Percentiles rank a stretch among this genome's conserved stretches.
phyloP scores from a whole-genome alignment of 1,140 invertebrate genomes.

The Drosophila obscura region DNA sequence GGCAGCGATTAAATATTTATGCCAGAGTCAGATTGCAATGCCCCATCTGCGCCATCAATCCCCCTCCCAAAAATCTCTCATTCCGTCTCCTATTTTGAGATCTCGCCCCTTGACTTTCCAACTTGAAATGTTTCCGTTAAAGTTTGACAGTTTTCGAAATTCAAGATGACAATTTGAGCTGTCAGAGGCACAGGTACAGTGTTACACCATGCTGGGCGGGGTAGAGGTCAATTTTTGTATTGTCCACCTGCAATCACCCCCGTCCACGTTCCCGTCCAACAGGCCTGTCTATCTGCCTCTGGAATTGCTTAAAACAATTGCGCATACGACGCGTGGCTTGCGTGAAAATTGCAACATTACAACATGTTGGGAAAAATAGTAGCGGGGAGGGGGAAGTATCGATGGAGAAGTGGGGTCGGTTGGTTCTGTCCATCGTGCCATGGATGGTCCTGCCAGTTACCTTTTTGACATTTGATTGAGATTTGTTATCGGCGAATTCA shows the following conservation, averaged over 20 bases:
- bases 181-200: slow-evolving; percentile 56
- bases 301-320: slow-evolving; percentile 74
- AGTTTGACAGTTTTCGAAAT: slow-evolving; percentile 61
- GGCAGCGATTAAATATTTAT: too few relatives aligned
- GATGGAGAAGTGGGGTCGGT: not conserved
- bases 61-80: not conserved
- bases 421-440: slow-evolving; percentile 32
- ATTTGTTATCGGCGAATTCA: slow-evolving; percentile 84
- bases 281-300: slow-evolving; percentile 15
- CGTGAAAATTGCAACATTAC: slow-evolving; percentile 83
- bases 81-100: too few relatives aligned
- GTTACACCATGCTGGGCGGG: not conserved
- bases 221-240: slow-evolving; percentile 25
- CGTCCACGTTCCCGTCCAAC: not conserved
- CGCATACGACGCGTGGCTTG: slow-evolving; percentile 75
- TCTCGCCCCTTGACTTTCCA: not conserved
- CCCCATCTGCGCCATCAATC: not conserved
- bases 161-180: slow-evolving; percentile 79
- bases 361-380: slow-evolving; percentile 41
- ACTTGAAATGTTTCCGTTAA: slow-evolving; percentile 32
- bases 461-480: slow-evolving; percentile 84
- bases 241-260: slow-evolving; percentile 30
- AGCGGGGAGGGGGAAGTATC: not conserved
- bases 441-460: slow-evolving; percentile 73
- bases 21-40: too few relatives aligned